Conservation (phyloP, 2,888 invertebrate genomes). For the Drosophila borealis region DNA sequence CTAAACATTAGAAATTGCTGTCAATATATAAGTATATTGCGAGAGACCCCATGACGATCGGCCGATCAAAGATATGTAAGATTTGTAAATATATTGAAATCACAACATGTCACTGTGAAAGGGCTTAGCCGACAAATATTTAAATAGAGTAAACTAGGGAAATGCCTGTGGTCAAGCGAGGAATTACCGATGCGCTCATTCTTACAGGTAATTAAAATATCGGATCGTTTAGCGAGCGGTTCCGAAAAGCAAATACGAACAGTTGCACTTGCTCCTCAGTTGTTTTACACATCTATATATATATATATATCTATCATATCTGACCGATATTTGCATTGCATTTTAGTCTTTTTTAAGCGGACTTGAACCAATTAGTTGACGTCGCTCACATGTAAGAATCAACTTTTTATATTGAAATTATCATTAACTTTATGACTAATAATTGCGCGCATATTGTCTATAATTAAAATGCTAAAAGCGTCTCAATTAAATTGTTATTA, state of each 20-base stretch:
- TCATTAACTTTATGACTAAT: constrained; percentile 78
- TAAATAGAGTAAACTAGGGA: constrained; percentile 11
- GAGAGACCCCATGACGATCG: constrained; percentile 23
- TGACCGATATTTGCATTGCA: constrained; percentile 17
- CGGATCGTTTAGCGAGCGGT: constrained; percentile 25
- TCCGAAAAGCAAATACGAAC: constrained; percentile 20
- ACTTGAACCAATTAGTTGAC: constrained; percentile 63
- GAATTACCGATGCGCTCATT: constrained; percentile 44
- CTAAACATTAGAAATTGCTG: constrained; percentile 53
- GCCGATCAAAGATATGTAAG: constrained; percentile 27
- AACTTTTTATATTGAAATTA: constrained; percentile 67
- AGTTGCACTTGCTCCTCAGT: constrained; percentile 1
- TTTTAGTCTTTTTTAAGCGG: not conserved
- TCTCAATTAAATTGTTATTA: constrained; percentile 78
- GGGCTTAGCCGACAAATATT: constrained; percentile 24
- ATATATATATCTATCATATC: not conserved
- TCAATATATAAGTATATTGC: constrained; percentile 2
- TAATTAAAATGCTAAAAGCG: constrained; percentile 78
- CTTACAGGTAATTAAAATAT: constrained; percentile 22
- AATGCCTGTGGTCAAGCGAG: constrained; percentile 1
- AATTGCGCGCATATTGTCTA: constrained; percentile 77
- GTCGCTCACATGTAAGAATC: constrained; percentile 44
- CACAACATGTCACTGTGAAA: constrained; percentile 47
- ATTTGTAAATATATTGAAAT: constrained; percentile 15
- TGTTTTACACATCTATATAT: constrained; percentile 1